A percentile compares a stretch with the other conserved stretches of the same genome.
These are phyloP conservation scores for Meiosimyza decipiens DNA, from an alignment of 2,888 invertebrate species.

Conservation along the genomic window DNA sequence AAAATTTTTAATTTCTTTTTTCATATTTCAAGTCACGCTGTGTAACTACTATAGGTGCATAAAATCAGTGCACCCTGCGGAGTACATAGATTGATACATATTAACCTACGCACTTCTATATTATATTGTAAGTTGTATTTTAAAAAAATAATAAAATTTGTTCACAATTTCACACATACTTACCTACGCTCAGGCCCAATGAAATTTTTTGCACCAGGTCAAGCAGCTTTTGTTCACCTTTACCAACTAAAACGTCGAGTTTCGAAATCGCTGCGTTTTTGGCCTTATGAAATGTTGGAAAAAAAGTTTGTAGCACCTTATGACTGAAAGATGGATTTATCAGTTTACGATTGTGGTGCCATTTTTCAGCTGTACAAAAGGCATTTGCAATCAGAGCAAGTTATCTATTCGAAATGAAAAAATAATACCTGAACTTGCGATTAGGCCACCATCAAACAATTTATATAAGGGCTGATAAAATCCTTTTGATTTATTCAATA, in stretches of 20 bases:
- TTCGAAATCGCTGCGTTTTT: conserved; percentile 32
- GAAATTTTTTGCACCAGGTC: conserved; percentile 29
- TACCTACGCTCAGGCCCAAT: conserved; percentile 36
- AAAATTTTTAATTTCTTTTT: no score
- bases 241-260: conserved; percentile 24
- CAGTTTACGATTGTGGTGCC: conserved; percentile 40
- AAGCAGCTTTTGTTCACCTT: conserved; percentile 28
- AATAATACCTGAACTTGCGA: conserved; percentile 38
- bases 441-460: conserved; percentile 36
- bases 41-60: no score
- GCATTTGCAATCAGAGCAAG: background rate
- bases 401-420: background rate
- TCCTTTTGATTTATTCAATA: conserved; percentile 42
- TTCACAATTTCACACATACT: conserved; percentile 4
- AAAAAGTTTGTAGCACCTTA: conserved; percentile 38
- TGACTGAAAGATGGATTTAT: conserved; percentile 41
- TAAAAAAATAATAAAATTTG: no score
- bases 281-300: conserved; percentile 41
- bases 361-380: conserved; percentile 23
- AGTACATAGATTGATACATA: no score
- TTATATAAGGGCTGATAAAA: conserved; percentile 30
- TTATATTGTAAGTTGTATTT: no score
- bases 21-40: no score
- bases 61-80: no score
- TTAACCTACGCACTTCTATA: no score